These are phyloP conservation scores for Rousettus leschenaultii DNA, from an alignment of 2,113 vertebrate genomes.

Conservation along the genomic window DNA sequence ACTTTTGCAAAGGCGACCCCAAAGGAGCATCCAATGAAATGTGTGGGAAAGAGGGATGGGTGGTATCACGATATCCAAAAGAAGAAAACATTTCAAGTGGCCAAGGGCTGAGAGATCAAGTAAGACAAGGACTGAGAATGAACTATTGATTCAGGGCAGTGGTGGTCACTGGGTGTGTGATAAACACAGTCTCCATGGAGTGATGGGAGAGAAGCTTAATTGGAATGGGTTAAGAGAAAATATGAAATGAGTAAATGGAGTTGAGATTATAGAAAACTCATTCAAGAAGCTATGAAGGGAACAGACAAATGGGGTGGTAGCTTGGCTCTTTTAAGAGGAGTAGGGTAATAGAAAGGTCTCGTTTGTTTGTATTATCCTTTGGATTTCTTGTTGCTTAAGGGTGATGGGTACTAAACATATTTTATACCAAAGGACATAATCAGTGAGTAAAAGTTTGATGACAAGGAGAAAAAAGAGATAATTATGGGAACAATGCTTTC, in stretches of 20 bases:
- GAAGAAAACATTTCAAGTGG: neutral
- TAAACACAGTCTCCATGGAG: neutral
- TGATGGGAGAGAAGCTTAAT: neutral
- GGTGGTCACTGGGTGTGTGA: neutral
- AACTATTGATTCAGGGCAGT: neutral
- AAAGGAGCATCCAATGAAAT: neutral
- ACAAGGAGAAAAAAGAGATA: neutral
- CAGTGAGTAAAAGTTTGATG: neutral
- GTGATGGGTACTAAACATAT: neutral
- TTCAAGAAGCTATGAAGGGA: neutral
- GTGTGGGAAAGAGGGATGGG: neutral
- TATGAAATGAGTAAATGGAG: neutral
- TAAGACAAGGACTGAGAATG: neutral
- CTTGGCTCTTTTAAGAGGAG: neutral
- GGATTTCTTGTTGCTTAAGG: neutral
- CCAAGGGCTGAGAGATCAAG: neutral
- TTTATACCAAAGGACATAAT: neutral
- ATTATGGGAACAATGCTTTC: neutral
- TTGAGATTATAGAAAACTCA: neutral
- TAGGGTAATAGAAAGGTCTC: neutral
- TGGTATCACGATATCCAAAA: neutral
- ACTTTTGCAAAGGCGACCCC: neutral
- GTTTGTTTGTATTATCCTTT: neutral
- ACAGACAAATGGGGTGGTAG: neutral
- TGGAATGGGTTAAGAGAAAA: neutral